phyloP scores from a whole-genome alignment of 2,888 invertebrate genomes.

The Agapostemon virescens region DNA sequence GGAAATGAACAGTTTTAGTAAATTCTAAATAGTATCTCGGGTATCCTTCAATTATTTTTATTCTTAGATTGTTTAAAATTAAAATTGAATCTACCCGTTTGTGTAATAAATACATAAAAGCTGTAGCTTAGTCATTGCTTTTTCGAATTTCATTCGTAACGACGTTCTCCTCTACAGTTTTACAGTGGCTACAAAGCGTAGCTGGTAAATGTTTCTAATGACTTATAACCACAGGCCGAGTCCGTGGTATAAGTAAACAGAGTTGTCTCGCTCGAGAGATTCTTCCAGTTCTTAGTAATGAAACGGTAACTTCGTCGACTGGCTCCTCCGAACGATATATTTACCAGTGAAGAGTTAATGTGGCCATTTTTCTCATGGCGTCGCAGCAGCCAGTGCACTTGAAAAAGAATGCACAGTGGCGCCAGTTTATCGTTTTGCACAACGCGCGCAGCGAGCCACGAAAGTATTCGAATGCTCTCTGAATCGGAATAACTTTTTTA shows the following conservation, averaged over 20 bases:
- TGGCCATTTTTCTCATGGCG: conserved; percentile 42
- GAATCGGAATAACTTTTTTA: neutral
- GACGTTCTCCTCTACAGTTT: conserved; percentile 16
- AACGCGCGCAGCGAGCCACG: no score
- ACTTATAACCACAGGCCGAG: conserved; percentile 44
- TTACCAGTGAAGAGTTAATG: conserved; percentile 42
- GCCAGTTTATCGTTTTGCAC: conserved; percentile 51
- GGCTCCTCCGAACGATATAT: conserved; percentile 41
- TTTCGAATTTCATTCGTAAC: neutral
- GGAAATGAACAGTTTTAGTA: no score
- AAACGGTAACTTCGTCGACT: conserved; percentile 48
- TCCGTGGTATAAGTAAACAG: conserved; percentile 47
- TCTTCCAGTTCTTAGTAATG: conserved; percentile 35
- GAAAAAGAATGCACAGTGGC: conserved; percentile 25
- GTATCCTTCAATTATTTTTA: no score
- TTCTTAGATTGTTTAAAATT: no score
- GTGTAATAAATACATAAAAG: no score
- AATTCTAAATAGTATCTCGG: no score
- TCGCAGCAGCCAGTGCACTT: conserved; percentile 17
- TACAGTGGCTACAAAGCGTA: conserved; percentile 8
- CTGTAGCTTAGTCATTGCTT: no score
- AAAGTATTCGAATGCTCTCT: no score
- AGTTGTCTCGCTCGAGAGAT: conserved; percentile 31
- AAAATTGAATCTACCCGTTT: no score
- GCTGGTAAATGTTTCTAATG: conserved; percentile 52